Evolutionary conservation across 23 tunicate genomes (phyloP).

Genomic region (Phallusia fumigata): DNA sequence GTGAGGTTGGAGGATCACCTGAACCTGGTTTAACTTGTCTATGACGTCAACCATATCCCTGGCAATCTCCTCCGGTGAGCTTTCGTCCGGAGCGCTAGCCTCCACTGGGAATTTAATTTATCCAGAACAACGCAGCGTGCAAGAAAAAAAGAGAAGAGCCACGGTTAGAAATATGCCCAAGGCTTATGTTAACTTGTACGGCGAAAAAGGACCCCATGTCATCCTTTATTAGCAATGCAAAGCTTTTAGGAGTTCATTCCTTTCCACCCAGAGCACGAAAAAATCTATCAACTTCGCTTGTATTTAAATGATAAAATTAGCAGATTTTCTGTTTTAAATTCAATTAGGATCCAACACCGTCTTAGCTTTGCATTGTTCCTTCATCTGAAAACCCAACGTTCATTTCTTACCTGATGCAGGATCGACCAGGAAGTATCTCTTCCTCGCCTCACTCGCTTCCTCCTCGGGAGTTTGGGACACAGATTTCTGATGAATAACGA

Average conservation of each 20-base stretch:
- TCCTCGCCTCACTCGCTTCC: constrained; percentile 51
- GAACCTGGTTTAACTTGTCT: constrained; percentile 57
- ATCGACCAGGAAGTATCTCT: constrained; percentile 81
- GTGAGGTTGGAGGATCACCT: constrained; percentile 46
- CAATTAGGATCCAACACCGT: too few relatives aligned
- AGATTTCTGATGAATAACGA: neutral
- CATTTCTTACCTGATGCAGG: constrained; percentile 56
- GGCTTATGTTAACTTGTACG: too few relatives aligned
- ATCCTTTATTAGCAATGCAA: too few relatives aligned
- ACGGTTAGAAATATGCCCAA: neutral
- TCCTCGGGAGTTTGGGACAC: constrained; percentile 28
- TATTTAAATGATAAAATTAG: too few relatives aligned
- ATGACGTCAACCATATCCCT: constrained; percentile 82
- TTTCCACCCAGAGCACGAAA: too few relatives aligned
- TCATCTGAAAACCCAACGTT: too few relatives aligned
- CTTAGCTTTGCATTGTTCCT: too few relatives aligned
- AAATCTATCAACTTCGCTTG: too few relatives aligned
- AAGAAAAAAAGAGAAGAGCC: constrained; percentile 1
- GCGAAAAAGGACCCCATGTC: too few relatives aligned
- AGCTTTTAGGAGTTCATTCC: too few relatives aligned
- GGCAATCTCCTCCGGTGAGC: constrained; percentile 73
- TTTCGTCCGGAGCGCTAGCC: constrained; percentile 17
- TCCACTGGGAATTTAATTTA: constrained; percentile 20
- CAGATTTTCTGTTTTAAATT: too few relatives aligned
- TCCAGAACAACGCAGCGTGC: neutral